Base-by-base conservation (phyloP, 37 sponge, comb jelly and placozoan species). In the Halichondria panicea region DNA sequence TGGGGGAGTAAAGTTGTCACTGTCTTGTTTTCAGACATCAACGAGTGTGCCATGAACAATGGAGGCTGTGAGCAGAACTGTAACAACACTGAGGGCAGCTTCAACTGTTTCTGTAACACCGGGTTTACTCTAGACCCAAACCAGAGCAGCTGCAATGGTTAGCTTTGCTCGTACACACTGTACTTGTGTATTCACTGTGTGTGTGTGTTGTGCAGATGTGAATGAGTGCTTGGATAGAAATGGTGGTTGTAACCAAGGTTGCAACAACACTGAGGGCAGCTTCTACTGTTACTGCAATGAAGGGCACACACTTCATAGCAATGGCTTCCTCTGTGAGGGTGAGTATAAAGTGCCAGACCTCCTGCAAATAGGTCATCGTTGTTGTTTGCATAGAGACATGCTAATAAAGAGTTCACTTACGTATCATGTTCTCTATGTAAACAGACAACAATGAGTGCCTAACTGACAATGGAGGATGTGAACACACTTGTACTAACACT, bases 51-150 rank as follows among this genome's bases (percentile, higher is more conserved):
- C 18, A 34, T 42, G 0, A 57, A 70, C 38, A 76, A 84, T 76
- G 84, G 84, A 53, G 71, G 70, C n/a, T 84, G 84, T 76, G 63
- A 43, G 13, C 60, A 70, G 0, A 70, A 15, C 40, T 84, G 85
- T 63, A 59, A 39, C 43, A 84, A 84, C 59, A 77, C 72, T 53
- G 48, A 64, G 77, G 85, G 85, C 32, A 84, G 85, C 71, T 77
- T 61, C 71, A 33, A 43, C 28, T 81, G 81, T 41, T 33, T 34
- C 35, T 81, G 81, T 72, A 22, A 45, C 7, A 46, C 43, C 50
- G 81, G 81, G 3, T 81, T 55, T 38, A 2, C 25, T 25, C 43
- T 60, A 3, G 52, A 60, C 63, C 65, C 61, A 3, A 43, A 60
- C 63, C 65, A 55, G 24, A 65, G n/a, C 8, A 45, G 9, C 12